phyloP scores from a whole-genome alignment of 1,140 invertebrate species.

The Mesaphorura yosii region DNA sequence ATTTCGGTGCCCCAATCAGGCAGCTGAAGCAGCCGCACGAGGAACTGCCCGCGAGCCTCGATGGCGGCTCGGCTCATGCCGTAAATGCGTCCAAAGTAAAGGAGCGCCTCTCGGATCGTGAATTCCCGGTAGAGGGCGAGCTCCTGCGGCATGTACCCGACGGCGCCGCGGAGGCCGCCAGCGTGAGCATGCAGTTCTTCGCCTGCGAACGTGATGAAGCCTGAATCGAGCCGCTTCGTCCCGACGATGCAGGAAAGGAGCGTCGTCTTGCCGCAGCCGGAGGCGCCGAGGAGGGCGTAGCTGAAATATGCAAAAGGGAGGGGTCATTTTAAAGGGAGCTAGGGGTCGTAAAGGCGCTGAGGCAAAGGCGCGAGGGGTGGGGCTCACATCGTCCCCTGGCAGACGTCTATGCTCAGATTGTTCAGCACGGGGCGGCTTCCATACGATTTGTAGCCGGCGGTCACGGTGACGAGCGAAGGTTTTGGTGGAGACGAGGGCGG shows the following conservation, averaged over 20 bases:
- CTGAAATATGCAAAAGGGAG: constrained; percentile 42
- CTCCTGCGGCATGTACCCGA: constrained; percentile 48
- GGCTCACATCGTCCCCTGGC: no score
- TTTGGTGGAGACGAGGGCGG: no score
- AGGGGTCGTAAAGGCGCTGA: no score
- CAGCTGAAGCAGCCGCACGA: background rate
- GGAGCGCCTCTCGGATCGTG: constrained; percentile 15
- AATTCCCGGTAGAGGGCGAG: constrained; percentile 14
- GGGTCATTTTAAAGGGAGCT: no score
- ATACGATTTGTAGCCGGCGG: no score
- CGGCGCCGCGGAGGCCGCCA: constrained; percentile 68
- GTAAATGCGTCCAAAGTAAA: constrained; percentile 14
- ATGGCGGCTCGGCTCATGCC: background rate
- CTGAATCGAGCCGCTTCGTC: constrained; percentile 61
- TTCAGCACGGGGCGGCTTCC: no score
- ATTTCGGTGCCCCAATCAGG: background rate
- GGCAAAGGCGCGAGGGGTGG: no score
- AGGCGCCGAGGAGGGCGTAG: constrained; percentile 72
- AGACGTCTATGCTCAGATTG: no score
- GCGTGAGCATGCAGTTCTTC: constrained; percentile 59
- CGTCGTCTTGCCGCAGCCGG: constrained; percentile 73
- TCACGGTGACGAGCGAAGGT: no score
- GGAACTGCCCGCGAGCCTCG: background rate
- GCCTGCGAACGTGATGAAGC: constrained; percentile 73
- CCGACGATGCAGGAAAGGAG: constrained; percentile 76